Evolutionary conservation across 37 sponge, comb jelly and placozoan genomes (phyloP), one percentile per base, ranked within the genome.

Genomic region (Eunapius fragilis): DNA sequence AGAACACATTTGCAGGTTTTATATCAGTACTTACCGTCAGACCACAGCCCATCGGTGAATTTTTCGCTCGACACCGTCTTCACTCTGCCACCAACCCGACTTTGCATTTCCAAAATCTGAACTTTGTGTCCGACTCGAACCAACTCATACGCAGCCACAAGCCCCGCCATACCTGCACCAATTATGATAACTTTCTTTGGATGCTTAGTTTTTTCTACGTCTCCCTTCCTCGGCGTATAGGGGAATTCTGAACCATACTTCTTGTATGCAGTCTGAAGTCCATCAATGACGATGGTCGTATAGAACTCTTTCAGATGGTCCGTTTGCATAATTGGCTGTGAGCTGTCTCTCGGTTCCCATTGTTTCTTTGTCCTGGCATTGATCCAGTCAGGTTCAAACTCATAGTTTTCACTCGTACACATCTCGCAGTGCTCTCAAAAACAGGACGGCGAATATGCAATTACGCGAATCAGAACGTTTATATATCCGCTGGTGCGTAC

Each of bases 131-230:
- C 92, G 37, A 30, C 92, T 45, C 75, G 50, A 24, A 24, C 72
- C 23, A 91, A 77, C 85, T 91, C 92, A 76, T 83, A 83, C 26
- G 80, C 92, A 78, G 92, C 87, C n/a, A 58, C 79, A 31, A 91
- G 70, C 22, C 86, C 86, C 22, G 86, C 75, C 69, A 77, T 77
- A 17, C 86, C 86, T 17, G 86, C 86, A 3, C 86, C 86, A 68
- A 85, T 80, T 58, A 58, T 58, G 58, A 58, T 23, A 10, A 86
- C 84, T 4, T 80, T 82, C 45, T 87, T 81, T n/a, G 88, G 88
- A 1, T 82, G 75, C 36, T 69, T 76, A 9, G 91, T 88, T 24
- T 82, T 27, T 9, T 37, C 31, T 26, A 70, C 25, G 31, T 90
- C 35, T 0, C 7, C 19, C 33, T 25, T 1, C 26, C 50, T 50